These are phyloP conservation scores for Ranitomeya imitator DNA, from an alignment of 2,113 vertebrate genomes.

Conservation along the genomic window DNA sequence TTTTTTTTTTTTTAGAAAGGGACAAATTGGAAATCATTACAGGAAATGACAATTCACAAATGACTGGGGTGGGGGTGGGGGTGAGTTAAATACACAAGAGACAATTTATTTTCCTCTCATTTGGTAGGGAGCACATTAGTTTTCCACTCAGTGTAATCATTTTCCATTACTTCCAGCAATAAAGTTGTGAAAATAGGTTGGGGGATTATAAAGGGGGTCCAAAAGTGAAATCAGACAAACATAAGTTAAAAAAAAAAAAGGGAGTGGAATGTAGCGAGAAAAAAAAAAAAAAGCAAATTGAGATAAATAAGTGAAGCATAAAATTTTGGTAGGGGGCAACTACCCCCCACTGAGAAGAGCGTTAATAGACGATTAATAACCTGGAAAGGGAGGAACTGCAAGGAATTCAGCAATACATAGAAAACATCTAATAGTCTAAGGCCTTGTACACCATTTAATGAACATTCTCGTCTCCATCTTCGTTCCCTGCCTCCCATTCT, in stretches of 20 bases:
- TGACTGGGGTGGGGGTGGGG: too few relatives aligned
- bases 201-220: not conserved
- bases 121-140: constrained; percentile 28
- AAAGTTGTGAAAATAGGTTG: not conserved
- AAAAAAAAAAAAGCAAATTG: not conserved
- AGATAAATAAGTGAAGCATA: not conserved
- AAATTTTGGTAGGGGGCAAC: not conserved
- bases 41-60: not conserved
- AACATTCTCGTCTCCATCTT: constrained; percentile 18
- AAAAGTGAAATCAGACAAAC: not conserved
- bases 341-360: not conserved
- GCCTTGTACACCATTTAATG: not conserved
- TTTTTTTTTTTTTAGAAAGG: not conserved
- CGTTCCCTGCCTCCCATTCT: constrained; percentile 12
- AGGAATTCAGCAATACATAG: not conserved
- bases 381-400: not conserved
- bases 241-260: not conserved
- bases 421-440: not conserved
- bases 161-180: constrained; percentile 19
- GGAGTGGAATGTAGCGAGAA: not conserved
- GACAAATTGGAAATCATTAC: constrained; percentile 20
- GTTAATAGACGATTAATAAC: not conserved
- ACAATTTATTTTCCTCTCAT: constrained; percentile 22
- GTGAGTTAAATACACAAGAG: not conserved
- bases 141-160: constrained; percentile 8